These are phyloP conservation scores for Gymnoscopelus braueri DNA, from an alignment of 2,797 vertebrate genomes.

Conservation along the genomic window DNA sequence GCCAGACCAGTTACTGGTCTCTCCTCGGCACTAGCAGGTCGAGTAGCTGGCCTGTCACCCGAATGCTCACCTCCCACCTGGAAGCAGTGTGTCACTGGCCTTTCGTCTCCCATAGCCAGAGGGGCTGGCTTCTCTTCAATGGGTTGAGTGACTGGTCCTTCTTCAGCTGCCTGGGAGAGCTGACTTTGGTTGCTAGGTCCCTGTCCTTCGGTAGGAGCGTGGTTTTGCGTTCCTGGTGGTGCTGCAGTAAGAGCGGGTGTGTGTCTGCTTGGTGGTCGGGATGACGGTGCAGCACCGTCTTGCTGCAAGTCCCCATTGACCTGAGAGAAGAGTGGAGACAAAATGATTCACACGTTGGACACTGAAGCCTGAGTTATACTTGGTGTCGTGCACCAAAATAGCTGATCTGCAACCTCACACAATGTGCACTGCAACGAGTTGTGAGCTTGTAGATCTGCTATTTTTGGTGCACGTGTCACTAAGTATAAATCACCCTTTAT, in stretches of 20 bases:
- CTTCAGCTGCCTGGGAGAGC: neutral
- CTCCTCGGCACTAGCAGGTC: slow-evolving; percentile 1
- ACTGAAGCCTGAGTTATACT: neutral
- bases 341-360: too few species aligned
- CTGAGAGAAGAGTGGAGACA: slow-evolving; percentile 26
- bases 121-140: neutral
- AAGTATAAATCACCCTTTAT: too few species aligned
- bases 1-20: neutral
- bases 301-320: neutral
- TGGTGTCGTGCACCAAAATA: neutral
- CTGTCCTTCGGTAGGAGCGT: neutral
- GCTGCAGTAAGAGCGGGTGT: slow-evolving; percentile 6
- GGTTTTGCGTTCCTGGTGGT: slow-evolving; percentile 1
- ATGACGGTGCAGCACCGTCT: neutral
- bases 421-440: neutral
- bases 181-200: neutral
- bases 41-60: neutral
- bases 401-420: neutral
- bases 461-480: too few species aligned
- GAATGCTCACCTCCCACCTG: neutral
- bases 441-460: too few species aligned
- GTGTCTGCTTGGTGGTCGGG: neutral
- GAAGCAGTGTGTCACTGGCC: neutral
- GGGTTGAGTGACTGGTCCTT: neutral
- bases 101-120: neutral